These are phyloP conservation scores for Drosophila parabipectinata DNA, from an alignment of 1,140 invertebrate species.

Conservation along the genomic window DNA sequence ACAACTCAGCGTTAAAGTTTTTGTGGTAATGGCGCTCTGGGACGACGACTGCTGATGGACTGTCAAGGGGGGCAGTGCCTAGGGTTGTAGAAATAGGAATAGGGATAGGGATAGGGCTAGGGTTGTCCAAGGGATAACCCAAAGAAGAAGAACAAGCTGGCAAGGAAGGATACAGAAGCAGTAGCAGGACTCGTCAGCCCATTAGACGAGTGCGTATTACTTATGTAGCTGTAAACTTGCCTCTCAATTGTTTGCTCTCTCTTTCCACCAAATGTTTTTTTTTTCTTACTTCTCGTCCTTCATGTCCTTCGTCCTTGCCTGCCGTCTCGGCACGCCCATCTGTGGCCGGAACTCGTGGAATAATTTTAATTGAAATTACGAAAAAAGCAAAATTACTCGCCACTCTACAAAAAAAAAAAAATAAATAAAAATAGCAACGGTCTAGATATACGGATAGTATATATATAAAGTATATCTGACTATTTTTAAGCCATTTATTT, in stretches of 20 bases:
- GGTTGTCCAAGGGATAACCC: conserved; percentile 8
- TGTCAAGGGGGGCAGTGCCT: conserved; percentile 24
- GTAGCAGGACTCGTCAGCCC: conserved; percentile 51
- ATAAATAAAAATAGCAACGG: conserved; percentile 5
- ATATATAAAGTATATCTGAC: neutral
- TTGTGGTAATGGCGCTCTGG: conserved; percentile 78
- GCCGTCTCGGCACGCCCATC: conserved; percentile 10
- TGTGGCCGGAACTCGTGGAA: conserved; percentile 56
- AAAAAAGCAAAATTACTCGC: conserved; percentile 63
- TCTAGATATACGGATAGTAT: neutral
- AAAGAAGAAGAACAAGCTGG: neutral
- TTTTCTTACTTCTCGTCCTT: neutral
- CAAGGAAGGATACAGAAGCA: conserved; percentile 9
- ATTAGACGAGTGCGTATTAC: conserved; percentile 77
- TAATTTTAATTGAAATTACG: conserved; percentile 81
- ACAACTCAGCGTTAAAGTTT: conserved; percentile 76
- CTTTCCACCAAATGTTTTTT: conserved; percentile 40
- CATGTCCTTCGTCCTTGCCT: neutral
- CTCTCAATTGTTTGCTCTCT: conserved; percentile 66
- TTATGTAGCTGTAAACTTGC: conserved; percentile 75
- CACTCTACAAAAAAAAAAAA: too few relatives aligned
- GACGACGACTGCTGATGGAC: conserved; percentile 59
- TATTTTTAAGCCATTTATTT: neutral
- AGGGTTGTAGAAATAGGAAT: neutral
- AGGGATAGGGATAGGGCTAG: neutral